Evolutionary conservation across 2,888 invertebrate genomes (phyloP).

Genomic region (Melanostoma mellinum): DNA sequence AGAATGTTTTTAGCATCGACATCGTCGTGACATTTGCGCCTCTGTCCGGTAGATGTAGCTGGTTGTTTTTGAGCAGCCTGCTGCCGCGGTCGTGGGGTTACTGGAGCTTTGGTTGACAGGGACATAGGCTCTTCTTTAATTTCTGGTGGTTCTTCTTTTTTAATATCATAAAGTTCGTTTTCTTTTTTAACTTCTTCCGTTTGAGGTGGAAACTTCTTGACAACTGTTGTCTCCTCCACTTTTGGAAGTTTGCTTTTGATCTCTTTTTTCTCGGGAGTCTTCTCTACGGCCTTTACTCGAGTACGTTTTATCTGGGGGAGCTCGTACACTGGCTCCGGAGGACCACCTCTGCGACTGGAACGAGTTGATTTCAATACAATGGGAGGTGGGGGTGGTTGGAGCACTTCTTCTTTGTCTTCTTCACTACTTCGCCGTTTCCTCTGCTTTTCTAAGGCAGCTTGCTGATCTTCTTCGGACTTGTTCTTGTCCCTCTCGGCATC

Average conservation of each 20-base stretch:
- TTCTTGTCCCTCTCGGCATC: conserved; percentile 5
- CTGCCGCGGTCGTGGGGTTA: conserved; percentile 37
- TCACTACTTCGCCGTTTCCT: conserved; percentile 79
- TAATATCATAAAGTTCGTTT: conserved; percentile 24
- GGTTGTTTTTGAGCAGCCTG: conserved; percentile 67
- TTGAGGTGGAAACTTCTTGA: background rate
- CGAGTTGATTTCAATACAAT: conserved; percentile 74
- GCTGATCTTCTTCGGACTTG: conserved; percentile 2
- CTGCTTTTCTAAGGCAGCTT: conserved; percentile 69
- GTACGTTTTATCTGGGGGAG: conserved; percentile 77
- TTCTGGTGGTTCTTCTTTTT: conserved; percentile 33
- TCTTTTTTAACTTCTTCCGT: conserved; percentile 37
- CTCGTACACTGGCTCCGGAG: conserved; percentile 76
- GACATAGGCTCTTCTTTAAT: conserved; percentile 10
- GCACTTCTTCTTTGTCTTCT: conserved; percentile 61
- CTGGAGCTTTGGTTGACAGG: background rate
- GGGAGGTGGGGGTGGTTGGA: background rate
- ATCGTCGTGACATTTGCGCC: conserved; percentile 78
- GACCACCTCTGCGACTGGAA: conserved; percentile 77
- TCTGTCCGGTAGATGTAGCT: conserved; percentile 33
- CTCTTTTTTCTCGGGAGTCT: background rate
- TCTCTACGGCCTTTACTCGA: conserved; percentile 52
- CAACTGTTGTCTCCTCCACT: no score
- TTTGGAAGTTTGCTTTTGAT: background rate
- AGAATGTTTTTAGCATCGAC: conserved; percentile 81